A percentile compares a stretch with the other conserved stretches of the same genome.
These are phyloP conservation scores for Pomatorhinus ruficollis DNA, from an alignment of 2,113 vertebrate species.

Conservation along the genomic window DNA sequence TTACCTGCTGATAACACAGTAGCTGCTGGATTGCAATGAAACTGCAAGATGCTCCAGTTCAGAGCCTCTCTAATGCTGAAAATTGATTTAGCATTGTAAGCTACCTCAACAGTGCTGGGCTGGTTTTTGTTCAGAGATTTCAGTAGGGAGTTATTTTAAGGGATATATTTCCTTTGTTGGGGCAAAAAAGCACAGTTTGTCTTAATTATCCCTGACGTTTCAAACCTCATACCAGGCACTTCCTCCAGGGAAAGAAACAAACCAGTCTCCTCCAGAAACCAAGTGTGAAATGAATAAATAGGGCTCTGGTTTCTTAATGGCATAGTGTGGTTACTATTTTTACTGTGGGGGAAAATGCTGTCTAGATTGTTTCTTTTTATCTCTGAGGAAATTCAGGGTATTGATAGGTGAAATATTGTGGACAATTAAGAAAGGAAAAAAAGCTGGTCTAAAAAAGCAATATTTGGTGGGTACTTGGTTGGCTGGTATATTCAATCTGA, in stretches of 20 bases:
- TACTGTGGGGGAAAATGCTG: not conserved
- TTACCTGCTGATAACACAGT: not conserved
- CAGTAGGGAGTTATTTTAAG: conserved; percentile 71
- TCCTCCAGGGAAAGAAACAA: conserved; percentile 71
- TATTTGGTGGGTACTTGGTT: conserved; percentile 15
- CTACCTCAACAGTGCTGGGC: conserved; percentile 11
- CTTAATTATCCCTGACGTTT: conserved; percentile 77
- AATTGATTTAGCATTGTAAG: conserved; percentile 60
- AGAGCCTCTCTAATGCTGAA: conserved; percentile 34
- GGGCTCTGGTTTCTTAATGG: conserved; percentile 20
- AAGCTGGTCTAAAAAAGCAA: conserved; percentile 18
- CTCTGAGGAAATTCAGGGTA: conserved; percentile 31
- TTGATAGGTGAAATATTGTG: conserved; percentile 48
- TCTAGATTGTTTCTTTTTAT: conserved; percentile 39
- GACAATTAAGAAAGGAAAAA: conserved; percentile 56
- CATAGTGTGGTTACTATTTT: conserved; percentile 23
- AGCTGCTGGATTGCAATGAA: conserved; percentile 41
- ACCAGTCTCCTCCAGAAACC: conserved; percentile 52
- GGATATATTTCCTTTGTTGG: conserved; percentile 71
- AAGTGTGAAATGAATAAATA: conserved; percentile 69
- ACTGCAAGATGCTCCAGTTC: conserved; percentile 10
- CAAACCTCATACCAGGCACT: conserved; percentile 58
- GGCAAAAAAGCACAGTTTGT: conserved; percentile 72
- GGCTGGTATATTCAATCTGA: conserved; percentile 27
- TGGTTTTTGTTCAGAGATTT: conserved; percentile 58